Evolutionary conservation across 2,113 vertebrate species (phyloP).

Genomic region (Dendropsophus ebraccatus): DNA sequence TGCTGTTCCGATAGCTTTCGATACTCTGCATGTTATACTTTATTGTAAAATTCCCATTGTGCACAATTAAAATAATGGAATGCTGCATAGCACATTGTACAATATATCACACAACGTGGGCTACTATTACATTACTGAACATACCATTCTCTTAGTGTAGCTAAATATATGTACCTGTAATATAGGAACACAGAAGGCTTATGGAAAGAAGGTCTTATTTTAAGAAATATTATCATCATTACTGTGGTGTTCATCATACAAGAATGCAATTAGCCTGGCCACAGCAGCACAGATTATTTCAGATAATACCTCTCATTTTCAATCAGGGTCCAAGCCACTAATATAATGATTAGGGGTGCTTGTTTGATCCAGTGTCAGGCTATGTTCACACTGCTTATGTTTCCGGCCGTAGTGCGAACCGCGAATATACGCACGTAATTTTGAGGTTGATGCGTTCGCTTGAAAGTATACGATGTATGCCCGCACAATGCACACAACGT

Average conservation of each 20-base stretch:
- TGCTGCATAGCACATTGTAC: neutral
- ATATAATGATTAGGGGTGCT: neutral
- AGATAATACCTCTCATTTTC: neutral
- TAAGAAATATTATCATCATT: too few species aligned
- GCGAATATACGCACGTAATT: too few species aligned
- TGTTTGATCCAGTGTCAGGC: too few species aligned
- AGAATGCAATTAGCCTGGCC: too few species aligned
- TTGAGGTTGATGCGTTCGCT: too few species aligned
- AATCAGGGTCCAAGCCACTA: too few species aligned
- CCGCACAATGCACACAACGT: too few species aligned
- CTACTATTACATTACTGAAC: neutral
- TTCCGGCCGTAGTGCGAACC: too few species aligned
- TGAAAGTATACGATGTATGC: too few species aligned
- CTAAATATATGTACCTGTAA: neutral
- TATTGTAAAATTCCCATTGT: constrained; percentile 37
- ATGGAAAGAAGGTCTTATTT: neutral
- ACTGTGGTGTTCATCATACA: too few species aligned
- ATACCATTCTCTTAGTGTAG: neutral
- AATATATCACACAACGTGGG: neutral
- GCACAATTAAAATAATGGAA: constrained; percentile 38
- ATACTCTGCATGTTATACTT: constrained; percentile 26
- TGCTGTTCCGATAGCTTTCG: constrained; percentile 11
- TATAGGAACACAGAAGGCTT: neutral
- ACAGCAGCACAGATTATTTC: neutral
- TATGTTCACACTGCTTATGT: too few species aligned